Conservation (phyloP, 1,140 invertebrate genomes). For the Druon quercuslanigerum region DNA sequence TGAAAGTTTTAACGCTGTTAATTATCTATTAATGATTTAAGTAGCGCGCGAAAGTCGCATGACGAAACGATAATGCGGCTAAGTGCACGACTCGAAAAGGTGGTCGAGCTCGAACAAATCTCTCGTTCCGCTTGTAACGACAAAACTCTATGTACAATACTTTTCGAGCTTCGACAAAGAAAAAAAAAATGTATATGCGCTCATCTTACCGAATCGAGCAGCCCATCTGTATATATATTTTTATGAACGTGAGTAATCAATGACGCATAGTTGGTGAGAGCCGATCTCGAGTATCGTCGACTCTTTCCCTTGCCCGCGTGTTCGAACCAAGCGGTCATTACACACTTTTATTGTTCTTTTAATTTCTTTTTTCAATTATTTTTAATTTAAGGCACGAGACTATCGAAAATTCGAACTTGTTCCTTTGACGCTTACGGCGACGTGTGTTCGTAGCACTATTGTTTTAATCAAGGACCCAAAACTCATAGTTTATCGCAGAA, state of each 20-base stretch:
- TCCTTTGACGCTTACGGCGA: constrained; percentile 11
- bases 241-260: constrained; percentile 74
- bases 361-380: constrained; percentile 1
- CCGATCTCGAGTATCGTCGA: constrained; percentile 56
- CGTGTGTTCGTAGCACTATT: neutral
- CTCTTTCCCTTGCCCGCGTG: constrained; percentile 51
- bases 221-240: constrained; percentile 73
- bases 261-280: constrained; percentile 72
- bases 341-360: constrained; percentile 45
- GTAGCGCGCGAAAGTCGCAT: constrained; percentile 43
- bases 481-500: constrained; percentile 10
- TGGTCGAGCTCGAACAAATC: constrained; percentile 33
- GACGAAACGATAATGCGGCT: constrained; percentile 43
- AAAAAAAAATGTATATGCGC: constrained; percentile 53
- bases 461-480: constrained; percentile 1
- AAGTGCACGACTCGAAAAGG: constrained; percentile 32
- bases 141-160: constrained; percentile 49
- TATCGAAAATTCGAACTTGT: neutral
- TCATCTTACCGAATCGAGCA: constrained; percentile 62
- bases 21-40: constrained; percentile 65
- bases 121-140: constrained; percentile 54
- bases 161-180: constrained; percentile 53
- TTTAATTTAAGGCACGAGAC: constrained; percentile 22
- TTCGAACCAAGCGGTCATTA: constrained; percentile 48
- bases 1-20: constrained; percentile 75